A percentile compares a stretch with the other conserved stretches of the same genome.
Conservation (phyloP, 2,888 invertebrate genomes). For the Xylophagus ater region DNA sequence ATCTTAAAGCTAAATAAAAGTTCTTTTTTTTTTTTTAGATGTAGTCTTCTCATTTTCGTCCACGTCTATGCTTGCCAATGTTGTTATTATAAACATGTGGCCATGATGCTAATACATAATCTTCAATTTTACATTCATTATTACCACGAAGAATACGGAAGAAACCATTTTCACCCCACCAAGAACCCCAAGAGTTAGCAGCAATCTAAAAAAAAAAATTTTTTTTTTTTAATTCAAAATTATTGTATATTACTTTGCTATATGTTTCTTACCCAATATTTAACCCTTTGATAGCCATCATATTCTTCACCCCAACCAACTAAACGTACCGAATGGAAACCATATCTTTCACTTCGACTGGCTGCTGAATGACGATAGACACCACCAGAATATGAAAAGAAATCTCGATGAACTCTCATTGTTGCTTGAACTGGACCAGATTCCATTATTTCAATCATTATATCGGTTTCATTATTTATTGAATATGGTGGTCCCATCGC, state of each 20-base stretch:
- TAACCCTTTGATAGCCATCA: constrained; percentile 45
- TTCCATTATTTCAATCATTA: constrained; percentile 81
- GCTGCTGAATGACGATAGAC: constrained; percentile 60
- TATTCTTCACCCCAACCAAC: constrained; percentile 84
- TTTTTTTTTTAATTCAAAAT: background rate
- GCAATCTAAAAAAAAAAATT: constrained; percentile 51
- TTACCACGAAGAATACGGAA: constrained; percentile 76
- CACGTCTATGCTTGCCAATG: too few relatives aligned
- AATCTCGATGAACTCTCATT: constrained; percentile 82
- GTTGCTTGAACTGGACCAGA: constrained; percentile 93
- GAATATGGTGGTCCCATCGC: constrained; percentile 67
- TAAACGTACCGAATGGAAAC: constrained; percentile 83
- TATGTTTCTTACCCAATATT: constrained; percentile 66
- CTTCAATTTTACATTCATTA: constrained; percentile 85
- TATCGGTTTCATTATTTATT: constrained; percentile 64
- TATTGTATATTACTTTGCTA: background rate
- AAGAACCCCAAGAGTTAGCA: constrained; percentile 86
- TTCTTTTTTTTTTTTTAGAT: too few relatives aligned
- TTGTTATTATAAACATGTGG: constrained; percentile 28
- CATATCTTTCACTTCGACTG: constrained; percentile 47
- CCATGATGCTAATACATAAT: constrained; percentile 75
- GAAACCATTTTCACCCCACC: constrained; percentile 87
- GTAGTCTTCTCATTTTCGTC: too few relatives aligned
- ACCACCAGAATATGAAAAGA: constrained; percentile 80
- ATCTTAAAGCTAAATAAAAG: too few relatives aligned